These are phyloP conservation scores for Panthera uncia DNA, from an alignment of 2,113 vertebrate genomes.

Conservation along the genomic window DNA sequence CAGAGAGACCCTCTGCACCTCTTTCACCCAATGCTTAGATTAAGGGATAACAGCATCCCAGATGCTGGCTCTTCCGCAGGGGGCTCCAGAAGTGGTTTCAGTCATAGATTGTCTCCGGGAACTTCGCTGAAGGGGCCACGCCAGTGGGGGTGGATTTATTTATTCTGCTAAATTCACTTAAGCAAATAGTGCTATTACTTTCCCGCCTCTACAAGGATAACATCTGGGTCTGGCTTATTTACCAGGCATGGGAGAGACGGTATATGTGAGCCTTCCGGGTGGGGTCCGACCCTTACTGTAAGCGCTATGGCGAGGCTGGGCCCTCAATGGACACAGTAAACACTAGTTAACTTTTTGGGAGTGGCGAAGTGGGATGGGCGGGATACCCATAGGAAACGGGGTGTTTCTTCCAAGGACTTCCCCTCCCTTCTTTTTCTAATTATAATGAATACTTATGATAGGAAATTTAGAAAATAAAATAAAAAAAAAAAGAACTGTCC, in stretches of 20 bases:
- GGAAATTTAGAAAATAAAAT: background rate
- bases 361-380: background rate
- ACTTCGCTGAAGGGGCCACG: background rate
- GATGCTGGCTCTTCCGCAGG: background rate
- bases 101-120: background rate
- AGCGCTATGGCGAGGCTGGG: background rate
- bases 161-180: constrained; percentile 15
- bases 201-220: background rate
- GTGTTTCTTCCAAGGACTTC: background rate
- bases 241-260: background rate
- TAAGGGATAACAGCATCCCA: background rate
- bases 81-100: background rate
- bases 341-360: background rate
- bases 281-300: background rate
- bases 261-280: background rate
- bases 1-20: background rate
- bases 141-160: background rate
- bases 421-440: background rate
- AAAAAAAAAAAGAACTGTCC: background rate
- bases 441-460: background rate
- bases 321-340: constrained; percentile 6
- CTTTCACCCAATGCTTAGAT: background rate
- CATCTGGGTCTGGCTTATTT: constrained; percentile 26
- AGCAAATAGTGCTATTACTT: background rate
- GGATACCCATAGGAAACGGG: background rate